Evolutionary conservation across 1,140 invertebrate species (phyloP).

Genomic region (Cepaea nemoralis): DNA sequence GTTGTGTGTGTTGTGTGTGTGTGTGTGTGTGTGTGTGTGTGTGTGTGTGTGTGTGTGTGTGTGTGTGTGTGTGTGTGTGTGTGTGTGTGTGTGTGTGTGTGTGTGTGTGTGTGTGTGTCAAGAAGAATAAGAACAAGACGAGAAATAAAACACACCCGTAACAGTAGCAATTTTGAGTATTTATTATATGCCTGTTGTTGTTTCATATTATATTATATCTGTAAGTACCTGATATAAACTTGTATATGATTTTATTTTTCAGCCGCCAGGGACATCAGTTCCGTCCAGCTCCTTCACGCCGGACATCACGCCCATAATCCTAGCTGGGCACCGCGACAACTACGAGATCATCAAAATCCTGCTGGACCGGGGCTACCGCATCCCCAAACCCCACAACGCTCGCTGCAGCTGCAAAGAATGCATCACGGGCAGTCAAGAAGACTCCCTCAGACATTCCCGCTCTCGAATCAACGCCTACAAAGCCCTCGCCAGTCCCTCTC

Average conservation of each 20-base stretch:
- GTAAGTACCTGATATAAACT: too few relatives aligned
- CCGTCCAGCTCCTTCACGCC: slow-evolving; percentile 83
- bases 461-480: slow-evolving; percentile 92
- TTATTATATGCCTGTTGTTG: too few relatives aligned
- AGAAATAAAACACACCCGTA: too few relatives aligned
- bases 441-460: slow-evolving; percentile 86
- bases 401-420: slow-evolving; percentile 71
- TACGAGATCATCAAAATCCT: slow-evolving; percentile 99
- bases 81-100: too few relatives aligned
- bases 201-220: too few relatives aligned
- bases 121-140: too few relatives aligned
- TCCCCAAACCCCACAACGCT: slow-evolving; percentile 72
- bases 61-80: too few relatives aligned
- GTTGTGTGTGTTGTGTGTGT: too few relatives aligned
- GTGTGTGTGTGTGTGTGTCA: too few relatives aligned
- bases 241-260: slow-evolving; percentile 45
- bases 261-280: slow-evolving; percentile 53
- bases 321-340: slow-evolving; percentile 96
- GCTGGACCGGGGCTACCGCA: slow-evolving; percentile 78
- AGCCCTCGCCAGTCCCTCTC: slow-evolving; percentile 86
- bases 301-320: slow-evolving; percentile 94
- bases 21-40: too few relatives aligned
- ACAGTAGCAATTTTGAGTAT: too few relatives aligned
- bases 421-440: slow-evolving; percentile 77
- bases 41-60: too few relatives aligned